phyloP scores from a whole-genome alignment of 2,888 invertebrate genomes.

The Chamaedrilus cognettii region DNA sequence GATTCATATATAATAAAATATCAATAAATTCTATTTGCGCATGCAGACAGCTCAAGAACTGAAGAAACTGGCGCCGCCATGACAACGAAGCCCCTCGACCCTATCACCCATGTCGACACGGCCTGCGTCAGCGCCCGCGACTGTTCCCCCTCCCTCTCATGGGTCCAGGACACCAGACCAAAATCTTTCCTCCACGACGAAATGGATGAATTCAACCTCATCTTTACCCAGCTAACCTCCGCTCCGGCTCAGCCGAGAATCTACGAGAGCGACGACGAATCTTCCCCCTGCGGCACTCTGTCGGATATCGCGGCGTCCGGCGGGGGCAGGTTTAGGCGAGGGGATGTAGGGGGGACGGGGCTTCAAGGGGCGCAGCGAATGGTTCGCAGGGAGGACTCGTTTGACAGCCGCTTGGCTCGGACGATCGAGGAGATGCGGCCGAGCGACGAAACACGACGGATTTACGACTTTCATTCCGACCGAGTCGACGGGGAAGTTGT shows the following conservation, averaged over 20 bases:
- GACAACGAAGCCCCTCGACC: too few relatives aligned
- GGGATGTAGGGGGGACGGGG: too few relatives aligned
- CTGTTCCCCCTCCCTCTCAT: too few relatives aligned
- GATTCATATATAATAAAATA: too few relatives aligned
- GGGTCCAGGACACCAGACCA: slow-evolving; percentile 26
- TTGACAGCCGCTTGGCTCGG: not conserved
- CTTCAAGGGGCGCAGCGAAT: too few relatives aligned
- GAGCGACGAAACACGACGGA: not conserved
- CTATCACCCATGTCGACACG: too few relatives aligned
- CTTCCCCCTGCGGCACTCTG: not conserved
- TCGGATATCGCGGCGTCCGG: not conserved
- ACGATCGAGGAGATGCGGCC: not conserved
- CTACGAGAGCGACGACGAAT: not conserved
- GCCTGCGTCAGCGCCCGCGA: too few relatives aligned
- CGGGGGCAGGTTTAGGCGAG: not conserved
- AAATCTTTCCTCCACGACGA: slow-evolving; percentile 36
- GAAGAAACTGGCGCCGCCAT: too few relatives aligned
- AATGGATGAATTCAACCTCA: slow-evolving; percentile 29
- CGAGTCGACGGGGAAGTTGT: too few relatives aligned
- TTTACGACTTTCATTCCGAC: too few relatives aligned
- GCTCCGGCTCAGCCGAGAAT: slow-evolving; percentile 4
- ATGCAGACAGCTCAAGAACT: too few relatives aligned
- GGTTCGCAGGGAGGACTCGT: not conserved
- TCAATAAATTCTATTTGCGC: too few relatives aligned
- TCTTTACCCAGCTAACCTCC: slow-evolving; percentile 22